phyloP scores from a whole-genome alignment of 1,140 invertebrate genomes.

The Drosophila grimshawi region DNA sequence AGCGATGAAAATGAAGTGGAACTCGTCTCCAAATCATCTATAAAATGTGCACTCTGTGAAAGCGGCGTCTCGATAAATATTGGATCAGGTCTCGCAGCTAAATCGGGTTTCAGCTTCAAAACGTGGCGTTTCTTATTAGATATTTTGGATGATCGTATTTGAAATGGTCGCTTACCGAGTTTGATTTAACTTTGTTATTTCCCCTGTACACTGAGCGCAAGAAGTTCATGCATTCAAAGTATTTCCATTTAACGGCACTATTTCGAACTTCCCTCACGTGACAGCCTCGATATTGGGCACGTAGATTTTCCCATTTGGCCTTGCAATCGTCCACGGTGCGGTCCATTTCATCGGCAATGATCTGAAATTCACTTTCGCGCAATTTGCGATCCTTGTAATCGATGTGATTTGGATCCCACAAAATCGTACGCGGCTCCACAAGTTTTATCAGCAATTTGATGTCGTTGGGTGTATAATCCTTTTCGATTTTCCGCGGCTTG shows the following conservation, averaged over 20 bases:
- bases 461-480: conserved; percentile 26
- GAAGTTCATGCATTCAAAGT: conserved; percentile 21
- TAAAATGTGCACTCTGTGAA: conserved; percentile 4
- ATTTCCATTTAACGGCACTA: conserved; percentile 27
- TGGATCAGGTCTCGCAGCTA: neutral
- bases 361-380: conserved; percentile 11
- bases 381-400: conserved; percentile 25
- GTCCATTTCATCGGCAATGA: conserved; percentile 15
- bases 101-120: neutral
- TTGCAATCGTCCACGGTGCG: conserved; percentile 27
- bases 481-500: conserved; percentile 20
- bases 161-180: neutral
- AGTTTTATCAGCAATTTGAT: conserved; percentile 31
- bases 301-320: conserved; percentile 41
- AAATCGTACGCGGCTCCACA: conserved; percentile 3
- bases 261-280: conserved; percentile 25
- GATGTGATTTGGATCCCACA: conserved; percentile 19
- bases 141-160: neutral
- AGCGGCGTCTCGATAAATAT: conserved; percentile 1
- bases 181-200: neutral
- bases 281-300: conserved; percentile 35
- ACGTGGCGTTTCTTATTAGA: neutral
- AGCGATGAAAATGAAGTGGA: conserved; percentile 15
- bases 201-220: conserved; percentile 19
- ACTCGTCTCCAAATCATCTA: conserved; percentile 25